Conservation (phyloP, 2,888 invertebrate species). For the Habroteleia sp. region DNA sequence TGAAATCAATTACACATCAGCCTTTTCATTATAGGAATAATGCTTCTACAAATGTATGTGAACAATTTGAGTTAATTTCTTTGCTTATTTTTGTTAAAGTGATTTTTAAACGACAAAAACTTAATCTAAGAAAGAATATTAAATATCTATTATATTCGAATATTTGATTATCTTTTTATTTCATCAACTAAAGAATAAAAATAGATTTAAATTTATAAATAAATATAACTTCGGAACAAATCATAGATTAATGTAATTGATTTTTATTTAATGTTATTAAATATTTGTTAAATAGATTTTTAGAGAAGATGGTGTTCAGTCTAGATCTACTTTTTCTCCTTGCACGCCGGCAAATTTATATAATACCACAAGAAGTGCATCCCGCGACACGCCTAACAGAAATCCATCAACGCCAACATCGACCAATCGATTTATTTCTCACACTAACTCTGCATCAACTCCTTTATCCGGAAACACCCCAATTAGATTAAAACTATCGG, state of each 20-base stretch:
- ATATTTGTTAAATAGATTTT: slow-evolving; percentile 32
- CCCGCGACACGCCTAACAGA: slow-evolving; percentile 72
- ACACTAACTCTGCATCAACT: slow-evolving; percentile 70
- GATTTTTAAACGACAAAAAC: no score
- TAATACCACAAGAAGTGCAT: slow-evolving; percentile 72
- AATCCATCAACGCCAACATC: slow-evolving; percentile 74
- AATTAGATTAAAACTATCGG: slow-evolving; percentile 74
- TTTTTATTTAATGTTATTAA: slow-evolving; percentile 1
- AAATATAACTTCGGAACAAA: no score
- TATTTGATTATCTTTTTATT: no score
- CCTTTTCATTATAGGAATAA: slow-evolving; percentile 78
- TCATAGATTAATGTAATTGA: no score
- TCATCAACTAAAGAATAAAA: no score
- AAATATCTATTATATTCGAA: no score
- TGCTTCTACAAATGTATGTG: slow-evolving; percentile 70
- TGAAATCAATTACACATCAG: slow-evolving; percentile 76
- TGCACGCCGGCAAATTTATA: slow-evolving; percentile 78
- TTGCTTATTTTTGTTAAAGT: no score
- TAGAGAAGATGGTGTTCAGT: slow-evolving; percentile 59
- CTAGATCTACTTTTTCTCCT: slow-evolving; percentile 76
- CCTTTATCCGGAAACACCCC: slow-evolving; percentile 70
- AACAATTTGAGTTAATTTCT: not conserved
- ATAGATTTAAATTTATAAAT: no score
- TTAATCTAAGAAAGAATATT: no score
- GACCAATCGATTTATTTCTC: slow-evolving; percentile 74